These are phyloP conservation scores for Dendropsophus ebraccatus DNA, from an alignment of 2,113 vertebrate species.

Conservation along the genomic window DNA sequence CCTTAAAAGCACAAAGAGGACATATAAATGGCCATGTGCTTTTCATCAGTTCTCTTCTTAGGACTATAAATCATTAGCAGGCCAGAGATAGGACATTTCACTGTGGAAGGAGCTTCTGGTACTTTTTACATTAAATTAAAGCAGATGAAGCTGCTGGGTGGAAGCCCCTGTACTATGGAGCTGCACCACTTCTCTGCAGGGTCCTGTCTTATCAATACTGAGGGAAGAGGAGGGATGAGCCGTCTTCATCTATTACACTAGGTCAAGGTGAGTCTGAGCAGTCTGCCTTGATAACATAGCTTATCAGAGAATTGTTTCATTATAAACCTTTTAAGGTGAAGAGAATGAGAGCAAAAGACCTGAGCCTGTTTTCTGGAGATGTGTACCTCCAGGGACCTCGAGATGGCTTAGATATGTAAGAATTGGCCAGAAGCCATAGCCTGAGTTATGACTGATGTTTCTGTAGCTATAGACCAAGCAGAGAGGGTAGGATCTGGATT, in stretches of 20 bases:
- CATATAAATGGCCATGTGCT: conserved; percentile 20
- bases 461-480: background rate
- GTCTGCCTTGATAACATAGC: conserved; percentile 41
- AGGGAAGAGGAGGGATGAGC: background rate
- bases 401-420: conserved; percentile 48
- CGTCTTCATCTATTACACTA: conserved; percentile 31
- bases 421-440: conserved; percentile 43
- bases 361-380: conserved; percentile 39
- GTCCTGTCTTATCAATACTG: background rate
- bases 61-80: conserved; percentile 15
- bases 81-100: background rate
- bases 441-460: conserved; percentile 31
- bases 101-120: background rate
- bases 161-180: background rate
- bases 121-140: conserved; percentile 34
- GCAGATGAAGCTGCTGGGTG: conserved; percentile 1
- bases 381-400: conserved; percentile 47
- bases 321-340: conserved; percentile 54
- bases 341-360: conserved; percentile 21
- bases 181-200: background rate
- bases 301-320: conserved; percentile 52
- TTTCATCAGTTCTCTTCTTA: conserved; percentile 1
- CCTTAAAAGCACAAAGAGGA: background rate
- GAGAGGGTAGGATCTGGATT: background rate
- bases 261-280: conserved; percentile 27